Evolutionary conservation across 2,113 vertebrate species (phyloP).

Genomic region (Setophaga kirtlandii): DNA sequence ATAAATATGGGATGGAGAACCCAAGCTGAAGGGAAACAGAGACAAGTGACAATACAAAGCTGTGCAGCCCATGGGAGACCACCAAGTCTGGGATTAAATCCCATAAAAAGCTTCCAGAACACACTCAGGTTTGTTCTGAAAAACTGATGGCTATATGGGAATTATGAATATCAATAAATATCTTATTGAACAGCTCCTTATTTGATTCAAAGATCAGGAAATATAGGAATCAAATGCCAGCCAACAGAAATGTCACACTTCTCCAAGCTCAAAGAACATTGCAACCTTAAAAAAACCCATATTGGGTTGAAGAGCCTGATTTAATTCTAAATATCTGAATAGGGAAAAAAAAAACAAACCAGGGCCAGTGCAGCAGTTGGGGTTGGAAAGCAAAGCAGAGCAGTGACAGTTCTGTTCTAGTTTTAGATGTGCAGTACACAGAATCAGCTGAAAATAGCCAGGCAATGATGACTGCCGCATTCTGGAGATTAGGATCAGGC

Average conservation of each 20-base stretch:
- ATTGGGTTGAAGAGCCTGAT: not conserved
- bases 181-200: not conserved
- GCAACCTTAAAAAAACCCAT: not conserved
- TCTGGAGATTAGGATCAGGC: conserved; percentile 31
- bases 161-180: not conserved
- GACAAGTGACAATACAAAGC: not conserved
- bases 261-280: not conserved
- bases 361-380: not conserved
- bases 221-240: not conserved
- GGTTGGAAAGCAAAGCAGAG: not conserved
- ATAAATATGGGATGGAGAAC: not conserved
- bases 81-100: not conserved
- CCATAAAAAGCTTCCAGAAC: not conserved
- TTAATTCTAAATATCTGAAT: not conserved
- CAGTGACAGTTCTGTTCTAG: not conserved
- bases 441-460: conserved; percentile 6
- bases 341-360: not conserved
- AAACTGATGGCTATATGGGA: not conserved
- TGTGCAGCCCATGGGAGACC: not conserved
- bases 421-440: not conserved
- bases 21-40: not conserved
- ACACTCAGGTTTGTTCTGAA: not conserved
- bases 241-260: not conserved
- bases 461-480: not conserved
- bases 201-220: not conserved